Base-by-base conservation (phyloP, 2,113 vertebrate species). In the Balaenoptera acutorostrata region DNA sequence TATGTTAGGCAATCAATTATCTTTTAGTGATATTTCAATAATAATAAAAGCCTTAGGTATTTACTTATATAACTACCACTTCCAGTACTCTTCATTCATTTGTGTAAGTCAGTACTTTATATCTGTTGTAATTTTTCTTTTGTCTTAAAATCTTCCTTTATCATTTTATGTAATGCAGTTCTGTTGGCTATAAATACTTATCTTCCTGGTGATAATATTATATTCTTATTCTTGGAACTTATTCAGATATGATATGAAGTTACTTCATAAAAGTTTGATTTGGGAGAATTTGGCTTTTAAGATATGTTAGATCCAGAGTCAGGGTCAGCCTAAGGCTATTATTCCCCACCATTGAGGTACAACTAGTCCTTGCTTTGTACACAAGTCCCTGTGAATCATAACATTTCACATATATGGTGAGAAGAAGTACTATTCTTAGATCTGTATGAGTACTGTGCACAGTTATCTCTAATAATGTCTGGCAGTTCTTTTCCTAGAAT, bases 301-400 rank as follows among this genome's bases (percentile, higher is more conserved):
- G 12, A 41, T 71, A 33, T 88, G 21, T 85, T 33, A 36, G 41
- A 39, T 66, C 4, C 20, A 49, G 5, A 49, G 10, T 5, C 46
- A 77, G 14, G 9, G 10, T 59, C 31, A 15, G 6, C 25, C 44
- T 41, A 36, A 2, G 10, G 12, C 9, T 84, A 23, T 77, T 77
- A 49, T 39, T 39, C 29, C 27, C 18, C 10, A 8, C 4, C 27
- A 1, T 0, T 20, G 25, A 69, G 29, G 10, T 2, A 23, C 1
- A 15, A 3, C 20, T 29, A 31, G 29, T 90, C 17, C 31, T 44
- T 46, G 18, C 21, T 64, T 4, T 72, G 25, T 57, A 10, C 20
- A n/a, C 1, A 78, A 21, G 20, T 39, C 46, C 21, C 59, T 41
- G 10, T 84, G 61, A 95, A 46, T 71, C 36, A 63, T 33, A 46